Percentiles rank a stretch among this genome's conserved stretches.
Evolutionary conservation across 1,140 invertebrate genomes (phyloP).

Genomic region (Trypoxylus dichotomus): DNA sequence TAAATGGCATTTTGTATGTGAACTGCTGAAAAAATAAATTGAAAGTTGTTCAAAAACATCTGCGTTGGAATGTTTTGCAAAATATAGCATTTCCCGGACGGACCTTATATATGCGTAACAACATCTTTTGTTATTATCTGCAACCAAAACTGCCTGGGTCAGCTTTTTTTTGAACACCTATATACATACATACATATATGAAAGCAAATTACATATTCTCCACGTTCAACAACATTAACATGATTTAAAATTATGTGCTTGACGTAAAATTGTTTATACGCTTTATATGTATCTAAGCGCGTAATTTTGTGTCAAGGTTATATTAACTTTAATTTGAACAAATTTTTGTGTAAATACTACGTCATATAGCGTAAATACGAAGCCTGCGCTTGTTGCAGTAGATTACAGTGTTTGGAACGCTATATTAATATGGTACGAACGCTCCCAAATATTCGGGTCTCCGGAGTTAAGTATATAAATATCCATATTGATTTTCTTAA

Average conservation of each 20-base stretch:
- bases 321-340: conserved; percentile 4
- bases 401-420: background rate
- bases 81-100: too few species aligned
- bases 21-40: too few species aligned
- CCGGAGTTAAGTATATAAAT: background rate
- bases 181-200: too few species aligned
- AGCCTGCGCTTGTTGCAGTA: background rate
- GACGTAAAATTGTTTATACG: background rate
- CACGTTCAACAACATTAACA: too few species aligned
- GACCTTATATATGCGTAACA: too few species aligned
- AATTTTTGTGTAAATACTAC: conserved; percentile 7
- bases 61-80: too few species aligned
- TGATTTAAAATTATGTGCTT: background rate
- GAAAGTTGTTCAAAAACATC: too few species aligned
- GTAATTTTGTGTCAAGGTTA: conserved; percentile 16
- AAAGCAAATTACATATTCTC: too few species aligned
- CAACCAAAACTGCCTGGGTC: too few species aligned
- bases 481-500: conserved; percentile 21
- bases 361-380: background rate
- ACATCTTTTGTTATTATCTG: too few species aligned
- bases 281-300: background rate
- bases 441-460: background rate
- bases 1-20: too few species aligned
- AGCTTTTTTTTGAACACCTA: too few species aligned
- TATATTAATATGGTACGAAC: background rate